phyloP scores from a whole-genome alignment of 2,888 invertebrate species.

The Dynastes hyllus region DNA sequence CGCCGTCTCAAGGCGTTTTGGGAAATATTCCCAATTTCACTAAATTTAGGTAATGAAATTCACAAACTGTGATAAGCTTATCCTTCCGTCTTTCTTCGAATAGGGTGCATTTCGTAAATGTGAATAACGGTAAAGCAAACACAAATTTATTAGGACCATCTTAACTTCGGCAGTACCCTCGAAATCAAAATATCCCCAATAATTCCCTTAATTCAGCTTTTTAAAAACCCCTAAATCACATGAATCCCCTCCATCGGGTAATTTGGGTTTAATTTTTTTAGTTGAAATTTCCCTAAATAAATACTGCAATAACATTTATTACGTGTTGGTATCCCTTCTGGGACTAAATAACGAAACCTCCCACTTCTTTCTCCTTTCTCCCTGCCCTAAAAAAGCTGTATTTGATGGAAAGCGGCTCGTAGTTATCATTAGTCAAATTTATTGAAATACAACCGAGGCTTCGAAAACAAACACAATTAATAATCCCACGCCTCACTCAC shows the following conservation, averaged over 20 bases:
- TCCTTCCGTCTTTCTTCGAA: constrained; percentile 11
- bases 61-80: constrained; percentile 26
- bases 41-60: constrained; percentile 17
- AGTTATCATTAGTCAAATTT: constrained; percentile 45
- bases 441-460: constrained; percentile 29
- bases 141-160: constrained; percentile 28
- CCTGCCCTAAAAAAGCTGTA: not conserved
- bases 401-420: constrained; percentile 26
- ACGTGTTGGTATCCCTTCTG: not conserved
- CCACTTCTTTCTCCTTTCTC: too few relatives aligned
- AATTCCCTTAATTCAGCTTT: not conserved
- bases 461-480: constrained; percentile 45
- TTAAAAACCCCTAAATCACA: too few relatives aligned
- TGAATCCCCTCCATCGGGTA: too few relatives aligned
- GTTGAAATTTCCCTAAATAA: too few relatives aligned
- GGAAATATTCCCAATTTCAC: not conserved
- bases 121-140: constrained; percentile 17
- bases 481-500: constrained; percentile 34
- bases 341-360: not conserved
- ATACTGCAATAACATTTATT: constrained; percentile 42
- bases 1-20: too few relatives aligned
- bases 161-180: constrained; percentile 26
- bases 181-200: constrained; percentile 24
- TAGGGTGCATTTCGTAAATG: too few relatives aligned
- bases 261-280: too few relatives aligned